A percentile compares a stretch with the other conserved stretches of the same genome.
phyloP scores from a whole-genome alignment of 2,888 invertebrate species.

The Bedellia somnulentella region DNA sequence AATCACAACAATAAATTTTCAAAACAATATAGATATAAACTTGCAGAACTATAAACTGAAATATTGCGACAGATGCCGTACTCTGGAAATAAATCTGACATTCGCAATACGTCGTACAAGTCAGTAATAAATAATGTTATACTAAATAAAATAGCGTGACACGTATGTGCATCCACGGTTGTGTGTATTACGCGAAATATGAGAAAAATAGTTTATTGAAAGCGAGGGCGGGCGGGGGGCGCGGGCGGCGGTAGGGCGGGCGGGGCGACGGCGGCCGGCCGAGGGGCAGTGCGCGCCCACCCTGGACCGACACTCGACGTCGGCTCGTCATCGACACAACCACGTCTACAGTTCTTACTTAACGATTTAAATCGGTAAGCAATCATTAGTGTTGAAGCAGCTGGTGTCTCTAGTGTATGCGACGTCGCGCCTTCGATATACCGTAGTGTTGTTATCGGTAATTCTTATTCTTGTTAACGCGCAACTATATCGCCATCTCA shows the following conservation, averaged over 20 bases:
- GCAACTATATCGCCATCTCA: slow-evolving; percentile 29
- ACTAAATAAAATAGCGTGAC: too few relatives aligned
- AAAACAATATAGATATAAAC: too few relatives aligned
- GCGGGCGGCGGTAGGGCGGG: not conserved
- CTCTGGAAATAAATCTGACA: too few relatives aligned
- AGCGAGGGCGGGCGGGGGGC: slow-evolving; percentile 3
- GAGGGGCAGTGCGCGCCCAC: slow-evolving; percentile 52
- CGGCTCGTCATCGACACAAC: slow-evolving; percentile 56
- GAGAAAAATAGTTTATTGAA: slow-evolving; percentile 3
- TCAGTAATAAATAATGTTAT: not conserved
- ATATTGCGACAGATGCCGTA: too few relatives aligned
- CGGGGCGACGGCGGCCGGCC: slow-evolving; percentile 12
- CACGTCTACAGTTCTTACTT: slow-evolving; percentile 45
- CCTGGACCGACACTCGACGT: slow-evolving; percentile 60
- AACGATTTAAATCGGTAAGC: slow-evolving; percentile 53
- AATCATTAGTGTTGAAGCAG: slow-evolving; percentile 28
- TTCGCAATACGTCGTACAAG: not conserved
- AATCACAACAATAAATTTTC: too few relatives aligned
- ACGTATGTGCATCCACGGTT: too few relatives aligned
- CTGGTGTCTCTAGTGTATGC: too few relatives aligned
- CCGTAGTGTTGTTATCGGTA: not conserved
- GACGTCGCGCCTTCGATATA: slow-evolving; percentile 14
- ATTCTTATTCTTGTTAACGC: slow-evolving; percentile 10
- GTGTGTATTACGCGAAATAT: too few relatives aligned
- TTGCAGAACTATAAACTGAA: too few relatives aligned